A percentile compares a stretch with the other conserved stretches of the same genome.
These are phyloP conservation scores for Origma solitaria DNA, from an alignment of 2,113 vertebrate species.

Conservation along the genomic window DNA sequence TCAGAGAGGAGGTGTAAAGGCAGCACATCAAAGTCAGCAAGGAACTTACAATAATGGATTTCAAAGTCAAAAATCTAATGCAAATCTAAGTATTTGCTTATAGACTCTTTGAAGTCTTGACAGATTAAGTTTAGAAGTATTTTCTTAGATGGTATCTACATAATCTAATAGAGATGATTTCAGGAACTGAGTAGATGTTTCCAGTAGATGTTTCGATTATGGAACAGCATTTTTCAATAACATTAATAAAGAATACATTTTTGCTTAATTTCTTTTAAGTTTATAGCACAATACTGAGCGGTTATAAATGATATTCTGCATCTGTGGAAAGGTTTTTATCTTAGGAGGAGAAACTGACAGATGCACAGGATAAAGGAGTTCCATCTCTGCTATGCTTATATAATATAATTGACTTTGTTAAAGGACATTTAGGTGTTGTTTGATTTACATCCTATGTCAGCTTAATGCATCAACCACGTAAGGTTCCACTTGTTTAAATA, in stretches of 20 bases:
- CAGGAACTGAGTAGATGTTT: constrained; percentile 55
- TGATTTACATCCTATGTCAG: constrained; percentile 60
- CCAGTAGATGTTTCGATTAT: constrained; percentile 20
- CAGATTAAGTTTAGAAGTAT: constrained; percentile 79
- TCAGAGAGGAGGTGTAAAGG: constrained; percentile 61
- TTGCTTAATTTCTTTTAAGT: constrained; percentile 40
- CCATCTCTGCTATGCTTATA: constrained; percentile 18
- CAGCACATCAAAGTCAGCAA: constrained; percentile 74
- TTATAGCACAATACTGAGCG: constrained; percentile 33
- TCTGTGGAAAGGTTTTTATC: constrained; percentile 34
- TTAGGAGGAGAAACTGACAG: background rate
- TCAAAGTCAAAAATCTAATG: constrained; percentile 83
- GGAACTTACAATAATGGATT: constrained; percentile 77
- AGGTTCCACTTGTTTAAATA: constrained; percentile 65
- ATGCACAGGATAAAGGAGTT: constrained; percentile 18
- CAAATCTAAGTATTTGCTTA: constrained; percentile 82
- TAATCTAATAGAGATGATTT: constrained; percentile 82
- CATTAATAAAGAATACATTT: constrained; percentile 38
- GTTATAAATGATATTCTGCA: constrained; percentile 47
- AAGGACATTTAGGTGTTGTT: constrained; percentile 63
- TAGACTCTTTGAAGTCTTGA: constrained; percentile 68
- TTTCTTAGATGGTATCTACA: constrained; percentile 79
- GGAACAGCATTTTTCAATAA: background rate
- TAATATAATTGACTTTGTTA: constrained; percentile 72
- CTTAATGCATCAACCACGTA: constrained; percentile 46